A percentile compares a stretch with the other conserved stretches of the same genome.
Conservation (phyloP, 2,113 vertebrate species). For the Dicrurus megarhynchus region DNA sequence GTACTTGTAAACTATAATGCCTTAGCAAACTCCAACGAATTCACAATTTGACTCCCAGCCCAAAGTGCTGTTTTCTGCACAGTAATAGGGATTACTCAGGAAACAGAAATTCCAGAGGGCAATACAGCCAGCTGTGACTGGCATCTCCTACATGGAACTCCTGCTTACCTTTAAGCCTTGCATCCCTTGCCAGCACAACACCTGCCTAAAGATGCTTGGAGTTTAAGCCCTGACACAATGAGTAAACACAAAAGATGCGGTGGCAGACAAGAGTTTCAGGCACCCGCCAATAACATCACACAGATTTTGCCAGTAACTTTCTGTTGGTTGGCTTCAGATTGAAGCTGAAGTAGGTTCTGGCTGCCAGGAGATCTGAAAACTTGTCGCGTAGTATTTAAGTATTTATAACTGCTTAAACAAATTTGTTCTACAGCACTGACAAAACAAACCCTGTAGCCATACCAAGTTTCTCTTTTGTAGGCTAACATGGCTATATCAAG, state of each 20-base stretch:
- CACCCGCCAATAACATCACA: neutral
- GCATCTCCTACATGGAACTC: neutral
- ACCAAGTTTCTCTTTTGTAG: neutral
- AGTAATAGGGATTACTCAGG: neutral
- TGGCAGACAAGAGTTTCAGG: neutral
- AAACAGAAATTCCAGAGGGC: neutral
- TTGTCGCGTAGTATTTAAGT: rapidly evolving
- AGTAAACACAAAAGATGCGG: neutral
- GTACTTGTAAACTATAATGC: neutral
- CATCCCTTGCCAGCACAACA: neutral
- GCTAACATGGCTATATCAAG: neutral
- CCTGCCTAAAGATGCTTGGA: neutral
- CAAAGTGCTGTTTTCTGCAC: neutral
- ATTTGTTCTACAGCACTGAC: neutral
- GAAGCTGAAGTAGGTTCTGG: neutral
- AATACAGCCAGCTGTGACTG: neutral
- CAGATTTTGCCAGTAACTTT: neutral
- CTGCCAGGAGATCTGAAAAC: neutral
- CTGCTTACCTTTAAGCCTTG: neutral
- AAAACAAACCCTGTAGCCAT: neutral
- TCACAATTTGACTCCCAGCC: rapidly evolving
- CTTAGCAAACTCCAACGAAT: neutral
- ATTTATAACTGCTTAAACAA: neutral
- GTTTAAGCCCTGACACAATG: neutral
- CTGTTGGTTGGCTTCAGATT: neutral